Percentiles rank a stretch among this genome's conserved stretches.
These are phyloP conservation scores for Enteromius unitaeniatus DNA, from an alignment of 2,797 vertebrate genomes.

Conservation along the genomic window DNA sequence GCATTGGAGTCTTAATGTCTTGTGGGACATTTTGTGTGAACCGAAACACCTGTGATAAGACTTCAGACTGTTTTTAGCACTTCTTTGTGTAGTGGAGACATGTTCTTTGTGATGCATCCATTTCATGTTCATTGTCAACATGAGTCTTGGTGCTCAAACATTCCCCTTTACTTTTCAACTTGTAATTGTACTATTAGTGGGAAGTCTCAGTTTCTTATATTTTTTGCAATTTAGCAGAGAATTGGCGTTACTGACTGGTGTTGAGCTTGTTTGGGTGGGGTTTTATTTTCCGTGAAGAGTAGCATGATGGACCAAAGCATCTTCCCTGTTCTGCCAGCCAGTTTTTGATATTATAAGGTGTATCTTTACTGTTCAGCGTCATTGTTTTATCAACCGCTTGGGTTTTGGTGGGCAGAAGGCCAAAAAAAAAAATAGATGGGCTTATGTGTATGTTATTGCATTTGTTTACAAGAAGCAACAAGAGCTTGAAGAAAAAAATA, in stretches of 20 bases:
- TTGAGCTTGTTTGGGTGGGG: neutral
- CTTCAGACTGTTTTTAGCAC: slow-evolving; percentile 31
- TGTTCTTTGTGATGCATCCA: slow-evolving; percentile 52
- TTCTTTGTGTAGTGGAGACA: neutral
- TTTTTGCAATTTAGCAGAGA: neutral
- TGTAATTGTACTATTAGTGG: neutral
- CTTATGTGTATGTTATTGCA: slow-evolving; percentile 21
- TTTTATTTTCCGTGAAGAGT: neutral
- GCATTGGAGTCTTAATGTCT: slow-evolving; percentile 35
- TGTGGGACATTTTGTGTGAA: neutral
- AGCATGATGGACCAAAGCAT: slow-evolving; percentile 48
- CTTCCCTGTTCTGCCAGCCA: slow-evolving; percentile 18
- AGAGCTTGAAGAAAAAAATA: neutral
- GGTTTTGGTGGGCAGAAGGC: slow-evolving; percentile 1
- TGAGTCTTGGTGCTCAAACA: slow-evolving; percentile 20
- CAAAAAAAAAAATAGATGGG: neutral
- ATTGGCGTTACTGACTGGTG: slow-evolving; percentile 6
- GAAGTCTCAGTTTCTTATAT: neutral
- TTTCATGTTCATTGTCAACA: slow-evolving; percentile 16
- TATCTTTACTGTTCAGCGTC: slow-evolving; percentile 5
- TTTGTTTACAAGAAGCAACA: slow-evolving; percentile 28
- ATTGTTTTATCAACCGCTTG: neutral
- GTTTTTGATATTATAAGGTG: slow-evolving; percentile 1
- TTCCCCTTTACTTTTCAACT: slow-evolving; percentile 26
- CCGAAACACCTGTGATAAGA: slow-evolving; percentile 17